A percentile compares a stretch with the other conserved stretches of the same genome.
Conservation (phyloP, 2,888 invertebrate genomes). For the Steromphala cineraria region DNA sequence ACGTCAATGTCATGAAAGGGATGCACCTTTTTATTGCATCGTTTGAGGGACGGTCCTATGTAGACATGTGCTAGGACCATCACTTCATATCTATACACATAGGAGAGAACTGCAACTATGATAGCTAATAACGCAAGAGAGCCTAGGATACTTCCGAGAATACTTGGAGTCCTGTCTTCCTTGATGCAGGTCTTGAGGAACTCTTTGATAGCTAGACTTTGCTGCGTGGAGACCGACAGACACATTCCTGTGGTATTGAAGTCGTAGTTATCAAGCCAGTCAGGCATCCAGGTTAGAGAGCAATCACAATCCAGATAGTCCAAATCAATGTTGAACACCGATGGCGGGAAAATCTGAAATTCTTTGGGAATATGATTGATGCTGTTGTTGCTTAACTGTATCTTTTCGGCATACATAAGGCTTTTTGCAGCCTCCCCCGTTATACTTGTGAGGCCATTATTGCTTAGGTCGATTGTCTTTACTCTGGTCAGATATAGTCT, state of each 20-base stretch:
- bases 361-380: not conserved
- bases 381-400: not conserved
- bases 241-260: not conserved
- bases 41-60: not conserved
- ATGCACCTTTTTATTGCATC: not conserved
- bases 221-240: not conserved
- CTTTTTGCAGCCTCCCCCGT: not conserved
- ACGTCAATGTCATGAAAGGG: not conserved
- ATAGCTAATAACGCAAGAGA: not conserved
- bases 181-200: not conserved
- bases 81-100: not conserved
- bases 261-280: not conserved
- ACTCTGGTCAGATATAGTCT: not conserved
- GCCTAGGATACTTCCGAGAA: not conserved
- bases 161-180: not conserved
- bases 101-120: not conserved
- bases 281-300: not conserved
- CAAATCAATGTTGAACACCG: not conserved
- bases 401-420: not conserved
- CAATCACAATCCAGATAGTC: not conserved
- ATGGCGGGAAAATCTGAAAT: not conserved
- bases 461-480: not conserved
- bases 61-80: not conserved
- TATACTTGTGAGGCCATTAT: not conserved
- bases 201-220: not conserved